Evolutionary conservation across 2,888 invertebrate species (phyloP).

Genomic region (Pollenia griseotomentosa): DNA sequence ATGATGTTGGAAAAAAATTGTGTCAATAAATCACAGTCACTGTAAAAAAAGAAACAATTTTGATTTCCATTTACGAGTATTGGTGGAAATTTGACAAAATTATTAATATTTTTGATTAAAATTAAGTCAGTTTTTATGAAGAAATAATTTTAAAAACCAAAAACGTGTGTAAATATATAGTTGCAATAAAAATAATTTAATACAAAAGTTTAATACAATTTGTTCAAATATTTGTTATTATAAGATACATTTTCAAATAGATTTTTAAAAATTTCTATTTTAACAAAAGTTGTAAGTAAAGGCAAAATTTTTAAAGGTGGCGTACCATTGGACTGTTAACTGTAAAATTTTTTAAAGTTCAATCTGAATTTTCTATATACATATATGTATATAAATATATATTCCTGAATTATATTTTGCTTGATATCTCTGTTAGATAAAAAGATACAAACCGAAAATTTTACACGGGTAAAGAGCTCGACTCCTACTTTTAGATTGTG

Average conservation of each 20-base stretch:
- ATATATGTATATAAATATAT: too few species aligned
- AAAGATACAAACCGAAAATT: too few species aligned
- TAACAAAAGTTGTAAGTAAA: not conserved
- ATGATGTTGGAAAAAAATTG: slow-evolving; percentile 19
- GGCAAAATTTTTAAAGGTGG: too few species aligned
- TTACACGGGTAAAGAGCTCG: too few species aligned
- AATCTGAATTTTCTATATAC: too few species aligned
- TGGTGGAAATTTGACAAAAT: not conserved
- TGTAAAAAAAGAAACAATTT: slow-evolving; percentile 18
- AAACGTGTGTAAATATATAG: slow-evolving; percentile 42
- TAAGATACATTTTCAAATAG: not conserved
- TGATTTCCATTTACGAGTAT: not conserved
- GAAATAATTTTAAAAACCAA: not conserved
- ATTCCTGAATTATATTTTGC: too few species aligned
- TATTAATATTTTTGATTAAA: not conserved
- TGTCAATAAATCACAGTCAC: slow-evolving; percentile 21
- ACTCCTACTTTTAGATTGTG: too few species aligned
- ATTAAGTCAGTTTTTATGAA: slow-evolving; percentile 4
- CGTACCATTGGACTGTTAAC: too few species aligned
- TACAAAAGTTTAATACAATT: not conserved
- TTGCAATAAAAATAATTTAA: slow-evolving; percentile 50
- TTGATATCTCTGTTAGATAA: too few species aligned
- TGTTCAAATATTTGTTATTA: not conserved
- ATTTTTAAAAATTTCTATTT: too few species aligned
- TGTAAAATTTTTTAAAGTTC: too few species aligned